Percentiles rank a stretch among this genome's conserved stretches.
phyloP scores from a whole-genome alignment of 2,797 vertebrate species.

The Hypotaenidia philippensis region DNA sequence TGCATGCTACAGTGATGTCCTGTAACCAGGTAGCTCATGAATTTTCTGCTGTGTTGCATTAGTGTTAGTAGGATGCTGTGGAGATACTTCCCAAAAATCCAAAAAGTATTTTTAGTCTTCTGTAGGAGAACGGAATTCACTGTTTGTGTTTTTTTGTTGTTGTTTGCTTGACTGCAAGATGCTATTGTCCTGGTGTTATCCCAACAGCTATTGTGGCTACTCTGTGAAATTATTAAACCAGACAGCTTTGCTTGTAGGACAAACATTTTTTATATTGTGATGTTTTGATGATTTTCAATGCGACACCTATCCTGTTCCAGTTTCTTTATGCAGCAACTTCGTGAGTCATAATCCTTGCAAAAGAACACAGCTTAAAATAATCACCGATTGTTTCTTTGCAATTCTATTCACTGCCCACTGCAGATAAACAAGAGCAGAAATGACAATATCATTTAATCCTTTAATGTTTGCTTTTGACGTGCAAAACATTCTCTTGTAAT shows the following conservation, averaged over 20 bases:
- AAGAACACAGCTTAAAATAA: slow-evolving; percentile 68
- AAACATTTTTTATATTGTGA: neutral
- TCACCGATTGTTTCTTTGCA: slow-evolving; percentile 58
- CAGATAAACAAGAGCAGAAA: slow-evolving; percentile 59
- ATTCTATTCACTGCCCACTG: slow-evolving; percentile 45
- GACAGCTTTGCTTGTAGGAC: slow-evolving; percentile 51
- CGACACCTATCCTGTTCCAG: slow-evolving; percentile 28
- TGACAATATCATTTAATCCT: slow-evolving; percentile 67
- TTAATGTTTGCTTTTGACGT: slow-evolving; percentile 65
- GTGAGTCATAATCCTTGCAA: slow-evolving; percentile 69
- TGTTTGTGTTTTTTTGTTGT: neutral
- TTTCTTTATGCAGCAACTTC: slow-evolving; percentile 42
- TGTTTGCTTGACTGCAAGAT: neutral
- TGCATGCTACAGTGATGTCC: neutral
- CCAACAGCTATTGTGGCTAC: neutral
- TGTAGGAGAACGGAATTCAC: neutral
- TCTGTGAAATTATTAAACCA: slow-evolving; percentile 23
- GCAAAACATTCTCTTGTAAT: slow-evolving; percentile 60
- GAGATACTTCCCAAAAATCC: neutral
- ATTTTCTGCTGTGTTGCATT: neutral
- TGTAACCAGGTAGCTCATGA: neutral
- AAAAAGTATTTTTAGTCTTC: neutral
- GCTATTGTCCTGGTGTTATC: slow-evolving; percentile 2
- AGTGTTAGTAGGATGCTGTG: neutral
- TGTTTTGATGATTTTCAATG: slow-evolving; percentile 15